phyloP scores from a whole-genome alignment of 2,113 vertebrate species.

The Carassius carassius region DNA sequence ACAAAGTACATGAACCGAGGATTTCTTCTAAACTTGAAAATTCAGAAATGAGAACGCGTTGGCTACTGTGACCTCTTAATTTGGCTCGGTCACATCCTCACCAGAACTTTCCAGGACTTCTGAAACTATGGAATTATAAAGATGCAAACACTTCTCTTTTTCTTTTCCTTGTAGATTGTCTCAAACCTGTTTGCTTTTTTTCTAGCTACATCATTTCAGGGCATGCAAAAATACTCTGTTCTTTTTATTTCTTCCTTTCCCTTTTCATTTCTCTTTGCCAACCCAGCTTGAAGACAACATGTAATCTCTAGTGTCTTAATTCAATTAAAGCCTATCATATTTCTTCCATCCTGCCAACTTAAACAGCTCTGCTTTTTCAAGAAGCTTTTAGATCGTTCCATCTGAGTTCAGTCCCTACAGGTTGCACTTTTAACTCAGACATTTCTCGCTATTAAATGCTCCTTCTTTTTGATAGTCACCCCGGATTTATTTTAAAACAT shows the following conservation, averaged over 20 bases:
- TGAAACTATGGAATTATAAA: neutral
- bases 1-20: neutral
- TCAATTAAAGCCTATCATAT: constrained; percentile 58
- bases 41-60: neutral
- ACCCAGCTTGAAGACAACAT: constrained; percentile 46
- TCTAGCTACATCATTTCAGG: constrained; percentile 28
- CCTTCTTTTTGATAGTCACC: constrained; percentile 27
- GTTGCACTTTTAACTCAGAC: constrained; percentile 33
- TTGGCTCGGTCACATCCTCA: too few relatives aligned
- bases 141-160: neutral
- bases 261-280: constrained; percentile 49
- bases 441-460: neutral
- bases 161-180: neutral
- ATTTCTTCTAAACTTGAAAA: neutral
- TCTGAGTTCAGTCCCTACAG: constrained; percentile 43
- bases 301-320: constrained; percentile 48
- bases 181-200: neutral
- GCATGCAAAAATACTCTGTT: constrained; percentile 24
- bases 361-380: constrained; percentile 42
- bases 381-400: constrained; percentile 34
- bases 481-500: constrained; percentile 35
- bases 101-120: too few relatives aligned
- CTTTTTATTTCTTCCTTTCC: neutral
- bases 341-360: constrained; percentile 38
- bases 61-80: neutral